Percentiles rank a stretch among this genome's conserved stretches.
phyloP scores from a whole-genome alignment of 2,888 invertebrate genomes.

The Choreutis nemorana region DNA sequence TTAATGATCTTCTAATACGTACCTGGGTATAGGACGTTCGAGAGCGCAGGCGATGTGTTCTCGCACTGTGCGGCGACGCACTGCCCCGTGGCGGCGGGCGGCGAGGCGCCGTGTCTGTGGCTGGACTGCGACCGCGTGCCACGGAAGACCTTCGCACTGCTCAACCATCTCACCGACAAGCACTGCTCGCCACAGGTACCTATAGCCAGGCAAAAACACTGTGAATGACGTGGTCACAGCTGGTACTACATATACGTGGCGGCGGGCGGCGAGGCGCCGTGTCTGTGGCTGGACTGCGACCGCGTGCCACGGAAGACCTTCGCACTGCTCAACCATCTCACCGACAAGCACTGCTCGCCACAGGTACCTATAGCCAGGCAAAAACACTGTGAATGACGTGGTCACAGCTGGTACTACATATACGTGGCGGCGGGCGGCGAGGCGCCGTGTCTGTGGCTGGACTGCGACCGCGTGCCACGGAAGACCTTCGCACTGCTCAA shows the following conservation, averaged over 20 bases:
- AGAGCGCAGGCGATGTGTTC: constrained; percentile 81
- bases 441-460: constrained; percentile 88
- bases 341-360: constrained; percentile 92
- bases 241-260: too few relatives aligned
- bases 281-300: constrained; percentile 92
- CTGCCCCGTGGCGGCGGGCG: constrained; percentile 69
- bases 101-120: constrained; percentile 91
- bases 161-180: constrained; percentile 96
- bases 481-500: constrained; percentile 96
- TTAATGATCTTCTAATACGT: too few relatives aligned
- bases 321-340: constrained; percentile 95
- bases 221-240: too few relatives aligned
- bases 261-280: constrained; percentile 78
- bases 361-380: too few relatives aligned
- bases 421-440: constrained; percentile 75
- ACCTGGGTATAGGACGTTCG: constrained; percentile 78
- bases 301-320: constrained; percentile 88
- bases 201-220: too few relatives aligned
- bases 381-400: too few relatives aligned
- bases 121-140: constrained; percentile 88
- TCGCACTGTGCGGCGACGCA: constrained; percentile 87
- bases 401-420: too few relatives aligned
- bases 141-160: constrained; percentile 90
- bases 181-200: constrained; percentile 86
- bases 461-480: constrained; percentile 88